Percentiles rank a stretch among this genome's conserved stretches.
Evolutionary conservation across 2,888 invertebrate species (phyloP).

Genomic region (Tridacna crocea): DNA sequence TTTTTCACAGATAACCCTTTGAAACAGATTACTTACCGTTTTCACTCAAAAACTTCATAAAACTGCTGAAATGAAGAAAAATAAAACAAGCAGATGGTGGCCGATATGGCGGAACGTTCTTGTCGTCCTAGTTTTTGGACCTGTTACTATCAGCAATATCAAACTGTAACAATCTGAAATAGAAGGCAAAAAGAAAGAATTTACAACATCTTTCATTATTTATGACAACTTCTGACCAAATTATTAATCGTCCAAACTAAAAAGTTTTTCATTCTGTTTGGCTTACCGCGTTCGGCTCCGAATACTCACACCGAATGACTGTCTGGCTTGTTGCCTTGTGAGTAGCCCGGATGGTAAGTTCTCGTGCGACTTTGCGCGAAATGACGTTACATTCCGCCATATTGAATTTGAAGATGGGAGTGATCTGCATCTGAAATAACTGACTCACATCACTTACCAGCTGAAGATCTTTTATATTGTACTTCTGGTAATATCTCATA

Average conservation of each 20-base stretch:
- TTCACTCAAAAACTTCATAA: slow-evolving; percentile 80
- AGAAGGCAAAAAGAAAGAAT: neutral
- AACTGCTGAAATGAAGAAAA: slow-evolving; percentile 69
- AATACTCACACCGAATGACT: neutral
- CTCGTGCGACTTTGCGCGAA: slow-evolving; percentile 63
- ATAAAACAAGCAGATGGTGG: slow-evolving; percentile 53
- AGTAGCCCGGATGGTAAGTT: slow-evolving; percentile 32
- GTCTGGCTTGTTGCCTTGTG: slow-evolving; percentile 63
- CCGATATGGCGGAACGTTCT: slow-evolving; percentile 60
- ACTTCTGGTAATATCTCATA: slow-evolving; percentile 7
- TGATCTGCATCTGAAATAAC: slow-evolving; percentile 24
- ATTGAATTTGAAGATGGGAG: slow-evolving; percentile 66
- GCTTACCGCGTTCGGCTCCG: neutral
- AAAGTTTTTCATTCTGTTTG: neutral
- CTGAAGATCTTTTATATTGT: neutral
- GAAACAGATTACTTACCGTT: slow-evolving; percentile 70
- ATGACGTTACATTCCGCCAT: slow-evolving; percentile 69
- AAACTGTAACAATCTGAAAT: slow-evolving; percentile 31
- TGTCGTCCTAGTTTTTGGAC: slow-evolving; percentile 21
- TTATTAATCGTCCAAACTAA: too few species aligned
- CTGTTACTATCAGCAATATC: neutral
- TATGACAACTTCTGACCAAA: too few species aligned
- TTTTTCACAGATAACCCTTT: too few species aligned
- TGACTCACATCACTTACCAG: neutral
- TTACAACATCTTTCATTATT: neutral